Conservation (phyloP, 37 sponge, comb jelly and placozoan species). For the Ianthella basta region DNA sequence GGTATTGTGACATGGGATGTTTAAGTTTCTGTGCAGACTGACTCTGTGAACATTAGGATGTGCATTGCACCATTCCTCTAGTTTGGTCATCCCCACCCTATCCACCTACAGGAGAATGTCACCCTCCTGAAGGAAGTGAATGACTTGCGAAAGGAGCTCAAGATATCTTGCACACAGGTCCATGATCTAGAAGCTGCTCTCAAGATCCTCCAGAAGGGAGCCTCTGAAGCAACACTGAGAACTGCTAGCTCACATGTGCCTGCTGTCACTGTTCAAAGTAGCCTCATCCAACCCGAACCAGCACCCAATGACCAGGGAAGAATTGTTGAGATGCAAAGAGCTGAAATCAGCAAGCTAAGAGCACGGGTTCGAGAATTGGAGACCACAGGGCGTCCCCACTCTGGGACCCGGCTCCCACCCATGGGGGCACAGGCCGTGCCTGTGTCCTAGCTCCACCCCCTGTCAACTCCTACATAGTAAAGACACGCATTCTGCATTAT, state of each 20-base stretch:
- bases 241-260: slow-evolving; percentile 38
- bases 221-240: slow-evolving; percentile 55
- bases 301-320: slow-evolving; percentile 47
- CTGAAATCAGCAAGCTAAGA: slow-evolving; percentile 86
- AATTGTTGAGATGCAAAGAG: slow-evolving; percentile 92
- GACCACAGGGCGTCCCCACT: slow-evolving; percentile 24
- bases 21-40: background rate
- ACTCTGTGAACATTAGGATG: too few relatives aligned
- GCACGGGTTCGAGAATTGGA: slow-evolving; percentile 66
- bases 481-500: background rate
- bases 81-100: background rate
- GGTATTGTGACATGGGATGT: too few relatives aligned
- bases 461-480: background rate
- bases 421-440: slow-evolving; percentile 39
- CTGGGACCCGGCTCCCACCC: slow-evolving; percentile 59
- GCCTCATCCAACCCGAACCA: slow-evolving; percentile 68
- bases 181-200: slow-evolving; percentile 84
- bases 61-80: too few relatives aligned
- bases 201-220: slow-evolving; percentile 80
- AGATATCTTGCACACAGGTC: slow-evolving; percentile 74
- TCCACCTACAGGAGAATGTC: slow-evolving; percentile 86
- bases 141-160: slow-evolving; percentile 90
- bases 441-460: slow-evolving; percentile 12
- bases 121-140: slow-evolving; percentile 95
- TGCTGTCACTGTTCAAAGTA: background rate